Percentiles rank a stretch among this genome's conserved stretches.
phyloP scores from a whole-genome alignment of 2,888 invertebrate genomes.

The Nephrotoma flavescens region DNA sequence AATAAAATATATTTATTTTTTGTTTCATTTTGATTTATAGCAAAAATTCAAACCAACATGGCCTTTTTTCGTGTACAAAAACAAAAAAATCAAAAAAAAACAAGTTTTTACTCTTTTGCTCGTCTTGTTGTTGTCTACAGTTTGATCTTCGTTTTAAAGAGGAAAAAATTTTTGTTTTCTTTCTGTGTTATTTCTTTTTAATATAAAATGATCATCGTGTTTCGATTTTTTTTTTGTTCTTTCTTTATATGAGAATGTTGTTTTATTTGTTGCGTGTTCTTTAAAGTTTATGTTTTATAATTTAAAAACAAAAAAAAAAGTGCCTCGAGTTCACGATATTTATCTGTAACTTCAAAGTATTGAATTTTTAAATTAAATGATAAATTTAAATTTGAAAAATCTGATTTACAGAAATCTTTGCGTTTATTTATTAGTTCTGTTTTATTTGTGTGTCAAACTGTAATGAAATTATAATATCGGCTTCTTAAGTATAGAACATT shows the following conservation, averaged over 20 bases:
- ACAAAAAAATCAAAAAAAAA: background rate
- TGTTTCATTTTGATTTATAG: background rate
- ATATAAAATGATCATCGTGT: background rate
- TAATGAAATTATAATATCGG: background rate
- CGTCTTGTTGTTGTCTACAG: background rate
- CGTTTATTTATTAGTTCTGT: background rate
- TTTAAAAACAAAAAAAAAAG: background rate
- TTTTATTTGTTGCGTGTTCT: background rate
- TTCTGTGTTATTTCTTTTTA: background rate
- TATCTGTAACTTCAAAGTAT: background rate
- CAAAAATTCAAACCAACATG: constrained; percentile 1
- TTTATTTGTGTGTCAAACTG: background rate
- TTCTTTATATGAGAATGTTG: background rate
- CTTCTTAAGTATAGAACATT: too few species aligned
- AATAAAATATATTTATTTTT: background rate
- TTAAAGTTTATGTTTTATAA: background rate
- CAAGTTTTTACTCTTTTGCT: background rate
- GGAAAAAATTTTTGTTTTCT: background rate
- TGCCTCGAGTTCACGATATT: background rate
- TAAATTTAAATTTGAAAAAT: background rate
- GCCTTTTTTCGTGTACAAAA: background rate
- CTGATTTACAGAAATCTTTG: background rate
- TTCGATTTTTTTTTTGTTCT: background rate
- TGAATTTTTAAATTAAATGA: background rate
- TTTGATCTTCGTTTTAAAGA: background rate